Evolutionary conservation across 2,888 invertebrate genomes (phyloP), one percentile per base, ranked within the genome.

Genomic region (Amphipoea lucens): DNA sequence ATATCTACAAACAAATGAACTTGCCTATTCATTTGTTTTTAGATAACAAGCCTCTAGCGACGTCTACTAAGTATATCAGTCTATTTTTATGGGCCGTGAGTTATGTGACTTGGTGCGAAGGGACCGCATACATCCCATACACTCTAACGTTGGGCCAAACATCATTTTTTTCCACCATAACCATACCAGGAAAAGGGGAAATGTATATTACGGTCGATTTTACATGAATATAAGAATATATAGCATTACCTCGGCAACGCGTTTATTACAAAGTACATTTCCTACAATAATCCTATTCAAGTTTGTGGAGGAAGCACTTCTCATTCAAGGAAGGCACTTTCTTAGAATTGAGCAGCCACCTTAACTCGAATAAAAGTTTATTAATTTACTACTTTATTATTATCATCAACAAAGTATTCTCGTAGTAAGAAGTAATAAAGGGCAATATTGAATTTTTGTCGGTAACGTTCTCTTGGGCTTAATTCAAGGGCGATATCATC

Each of bases 1-100:
- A 78, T 83, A 76, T 77, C 69, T 68, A 75, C 70, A 84, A 78
- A 87, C 81, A 85, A 85, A 76, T 72, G 84, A 87, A 80, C 63
- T 76, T 42, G 65, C 57, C 65, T 66, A 42, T 85, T 78, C 74
- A 71, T 85, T 86, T 85, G 77, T 81, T 77, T 81, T 70, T 57
- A 77, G 72, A 75, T 60, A 82, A 73, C 78, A 87, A 82, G 69
- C 70, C 73, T 23, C 23, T 5, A 66, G 63, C 29, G 4, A 9
- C 51, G 12, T 42, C 23, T 48, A 48, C 48, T 48, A 48, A 14
- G 48, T 54, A n/a, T 40, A 45, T 63, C 45, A 67, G 20, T 73
- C 45, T 60, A 73, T 70, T 83, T 78, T 71, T 68, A 82, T 82
- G 48, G 17, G 4, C 29, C 42, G 48, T 78, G 67, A 86, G 82